These are phyloP conservation scores for Hypothenemus hampei DNA, from an alignment of 1,140 invertebrate genomes.

Conservation along the genomic window DNA sequence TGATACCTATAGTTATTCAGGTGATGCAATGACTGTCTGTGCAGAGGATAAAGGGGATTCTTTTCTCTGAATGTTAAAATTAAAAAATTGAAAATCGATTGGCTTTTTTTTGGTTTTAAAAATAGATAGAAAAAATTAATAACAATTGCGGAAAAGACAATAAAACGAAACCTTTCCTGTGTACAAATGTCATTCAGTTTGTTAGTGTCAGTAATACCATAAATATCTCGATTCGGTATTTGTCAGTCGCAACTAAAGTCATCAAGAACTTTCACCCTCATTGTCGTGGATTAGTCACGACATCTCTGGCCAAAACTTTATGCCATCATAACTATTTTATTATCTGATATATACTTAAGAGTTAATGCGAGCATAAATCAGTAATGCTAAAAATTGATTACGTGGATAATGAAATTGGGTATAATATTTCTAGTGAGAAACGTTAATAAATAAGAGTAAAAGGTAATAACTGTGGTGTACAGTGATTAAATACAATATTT, in stretches of 20 bases:
- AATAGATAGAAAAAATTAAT: too few relatives aligned
- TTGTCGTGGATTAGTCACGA: slow-evolving; percentile 25
- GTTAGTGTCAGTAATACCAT: background rate
- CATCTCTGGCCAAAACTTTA: slow-evolving; percentile 20
- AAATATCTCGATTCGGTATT: background rate
- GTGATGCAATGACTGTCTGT: too few relatives aligned
- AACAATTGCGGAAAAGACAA: too few relatives aligned
- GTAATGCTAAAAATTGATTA: slow-evolving; percentile 26
- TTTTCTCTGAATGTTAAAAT: too few relatives aligned
- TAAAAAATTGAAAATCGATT: too few relatives aligned
- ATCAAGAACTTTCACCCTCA: slow-evolving; percentile 20
- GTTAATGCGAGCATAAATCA: slow-evolving; percentile 18
- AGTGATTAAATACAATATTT: too few relatives aligned
- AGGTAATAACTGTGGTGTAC: slow-evolving; percentile 12
- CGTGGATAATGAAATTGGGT: slow-evolving; percentile 19
- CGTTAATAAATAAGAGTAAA: slow-evolving; percentile 17
- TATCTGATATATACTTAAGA: slow-evolving; percentile 24
- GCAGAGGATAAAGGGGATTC: too few relatives aligned
- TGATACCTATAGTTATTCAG: too few relatives aligned
- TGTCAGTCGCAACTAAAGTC: slow-evolving; percentile 7
- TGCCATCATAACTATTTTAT: slow-evolving; percentile 23
- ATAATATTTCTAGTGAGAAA: slow-evolving; percentile 10
- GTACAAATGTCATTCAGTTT: too few relatives aligned
- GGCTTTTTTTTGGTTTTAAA: too few relatives aligned
- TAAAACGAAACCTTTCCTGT: too few relatives aligned